Evolutionary conservation across 2,888 invertebrate genomes (phyloP).

Genomic region (Caenorhabditis drosophilae): DNA sequence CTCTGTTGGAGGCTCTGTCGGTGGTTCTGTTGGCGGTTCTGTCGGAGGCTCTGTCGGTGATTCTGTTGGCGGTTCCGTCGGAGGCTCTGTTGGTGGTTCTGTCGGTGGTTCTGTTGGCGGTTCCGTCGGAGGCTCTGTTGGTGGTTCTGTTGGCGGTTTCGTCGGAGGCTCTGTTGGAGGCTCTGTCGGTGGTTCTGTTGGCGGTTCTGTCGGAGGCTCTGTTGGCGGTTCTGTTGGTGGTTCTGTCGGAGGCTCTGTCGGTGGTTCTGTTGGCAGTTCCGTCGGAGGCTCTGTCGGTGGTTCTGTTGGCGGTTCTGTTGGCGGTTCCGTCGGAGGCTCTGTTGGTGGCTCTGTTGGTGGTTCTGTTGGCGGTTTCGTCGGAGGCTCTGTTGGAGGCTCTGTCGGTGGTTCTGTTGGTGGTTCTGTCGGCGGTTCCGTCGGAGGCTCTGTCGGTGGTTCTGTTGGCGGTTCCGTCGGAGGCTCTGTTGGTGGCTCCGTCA

Average conservation of each 20-base stretch:
- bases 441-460: conserved; percentile 1
- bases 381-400: conserved; percentile 1
- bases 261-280: not conserved
- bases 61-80: too few species aligned
- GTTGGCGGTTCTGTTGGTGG: not conserved
- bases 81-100: too few species aligned
- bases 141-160: too few species aligned
- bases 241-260: not conserved
- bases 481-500: conserved; percentile 3
- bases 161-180: too few species aligned
- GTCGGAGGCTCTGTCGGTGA: too few species aligned
- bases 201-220: not conserved
- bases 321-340: not conserved
- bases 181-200: not conserved
- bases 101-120: too few species aligned
- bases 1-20: too few species aligned
- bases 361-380: not conserved
- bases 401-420: conserved; percentile 1
- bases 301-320: too few species aligned
- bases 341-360: not conserved
- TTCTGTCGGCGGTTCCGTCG: not conserved
- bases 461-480: not conserved
- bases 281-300: not conserved
- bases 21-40: too few species aligned
- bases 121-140: too few species aligned